A percentile compares a stretch with the other conserved stretches of the same genome.
Evolutionary conservation across 2,888 invertebrate genomes (phyloP).

Genomic region (Campaea margaritaria): DNA sequence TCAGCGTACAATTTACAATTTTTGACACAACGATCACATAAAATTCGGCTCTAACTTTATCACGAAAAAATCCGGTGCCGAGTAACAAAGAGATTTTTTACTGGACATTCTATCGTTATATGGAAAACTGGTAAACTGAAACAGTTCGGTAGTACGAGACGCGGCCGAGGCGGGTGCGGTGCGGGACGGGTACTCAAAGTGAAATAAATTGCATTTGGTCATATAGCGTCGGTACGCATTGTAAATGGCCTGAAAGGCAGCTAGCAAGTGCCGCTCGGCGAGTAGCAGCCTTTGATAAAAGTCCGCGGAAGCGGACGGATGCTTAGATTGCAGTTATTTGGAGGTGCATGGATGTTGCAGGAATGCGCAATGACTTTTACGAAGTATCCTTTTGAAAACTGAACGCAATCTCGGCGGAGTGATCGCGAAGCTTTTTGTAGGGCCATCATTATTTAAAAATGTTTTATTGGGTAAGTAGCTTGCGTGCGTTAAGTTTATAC

Average conservation of each 20-base stretch:
- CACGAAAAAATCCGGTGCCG: slow-evolving; percentile 24
- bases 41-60: slow-evolving; percentile 33
- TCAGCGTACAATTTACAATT: slow-evolving; percentile 33
- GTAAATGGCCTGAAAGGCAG: slow-evolving; percentile 36
- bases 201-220: slow-evolving; percentile 40
- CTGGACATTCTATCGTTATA: slow-evolving; percentile 38
- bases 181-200: slow-evolving; percentile 28
- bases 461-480: too few species aligned
- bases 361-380: slow-evolving; percentile 10
- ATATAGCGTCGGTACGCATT: slow-evolving; percentile 34
- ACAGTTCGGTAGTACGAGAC: not conserved
- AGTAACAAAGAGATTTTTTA: slow-evolving; percentile 35
- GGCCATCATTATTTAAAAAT: not conserved
- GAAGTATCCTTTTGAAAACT: slow-evolving; percentile 11
- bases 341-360: slow-evolving; percentile 6
- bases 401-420: not conserved
- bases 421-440: not conserved
- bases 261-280: slow-evolving; percentile 29
- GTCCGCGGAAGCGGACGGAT: slow-evolving; percentile 17
- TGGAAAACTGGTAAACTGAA: slow-evolving; percentile 29
- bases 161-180: slow-evolving; percentile 2
- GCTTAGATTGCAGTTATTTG: slow-evolving; percentile 40
- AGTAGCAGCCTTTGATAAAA: slow-evolving; percentile 38
- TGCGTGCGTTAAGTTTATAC: too few species aligned
- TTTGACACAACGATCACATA: slow-evolving; percentile 35